These are phyloP conservation scores for Bergia puertoricense DNA, from an alignment of 92 coral and sea anemone genomes.

Conservation along the genomic window DNA sequence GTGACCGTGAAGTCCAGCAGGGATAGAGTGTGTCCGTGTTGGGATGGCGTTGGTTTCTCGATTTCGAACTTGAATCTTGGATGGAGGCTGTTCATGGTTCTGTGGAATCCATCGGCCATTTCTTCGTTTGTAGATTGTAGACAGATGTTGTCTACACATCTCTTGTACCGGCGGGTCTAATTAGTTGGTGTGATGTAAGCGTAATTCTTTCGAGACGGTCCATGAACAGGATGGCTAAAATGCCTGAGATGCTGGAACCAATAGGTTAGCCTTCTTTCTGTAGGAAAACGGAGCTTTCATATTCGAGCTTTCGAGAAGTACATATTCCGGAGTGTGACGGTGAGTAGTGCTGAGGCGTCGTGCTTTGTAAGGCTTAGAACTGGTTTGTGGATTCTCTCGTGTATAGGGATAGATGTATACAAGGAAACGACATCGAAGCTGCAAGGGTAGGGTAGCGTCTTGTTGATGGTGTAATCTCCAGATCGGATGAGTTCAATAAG, in stretches of 20 bases:
- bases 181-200: no score
- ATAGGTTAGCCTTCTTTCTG: constrained; percentile 49
- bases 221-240: no score
- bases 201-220: no score
- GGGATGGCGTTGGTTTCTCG: constrained; percentile 11
- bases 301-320: constrained; percentile 32
- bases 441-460: constrained; percentile 2
- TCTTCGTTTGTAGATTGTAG: constrained; percentile 31
- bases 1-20: no score
- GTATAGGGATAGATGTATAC: constrained; percentile 54
- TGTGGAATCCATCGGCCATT: neutral
- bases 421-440: constrained; percentile 51
- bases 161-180: constrained; percentile 20
- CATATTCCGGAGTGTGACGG: neutral
- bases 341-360: constrained; percentile 27
- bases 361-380: neutral
- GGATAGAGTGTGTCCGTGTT: neutral
- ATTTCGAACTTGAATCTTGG: neutral
- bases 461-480: neutral
- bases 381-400: constrained; percentile 8
- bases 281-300: constrained; percentile 19
- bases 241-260: constrained; percentile 39
- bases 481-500: no score
- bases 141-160: constrained; percentile 44
- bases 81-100: neutral